Evolutionary conservation across 2,113 vertebrate genomes (phyloP).

Genomic region (Neotragus moschatus): DNA sequence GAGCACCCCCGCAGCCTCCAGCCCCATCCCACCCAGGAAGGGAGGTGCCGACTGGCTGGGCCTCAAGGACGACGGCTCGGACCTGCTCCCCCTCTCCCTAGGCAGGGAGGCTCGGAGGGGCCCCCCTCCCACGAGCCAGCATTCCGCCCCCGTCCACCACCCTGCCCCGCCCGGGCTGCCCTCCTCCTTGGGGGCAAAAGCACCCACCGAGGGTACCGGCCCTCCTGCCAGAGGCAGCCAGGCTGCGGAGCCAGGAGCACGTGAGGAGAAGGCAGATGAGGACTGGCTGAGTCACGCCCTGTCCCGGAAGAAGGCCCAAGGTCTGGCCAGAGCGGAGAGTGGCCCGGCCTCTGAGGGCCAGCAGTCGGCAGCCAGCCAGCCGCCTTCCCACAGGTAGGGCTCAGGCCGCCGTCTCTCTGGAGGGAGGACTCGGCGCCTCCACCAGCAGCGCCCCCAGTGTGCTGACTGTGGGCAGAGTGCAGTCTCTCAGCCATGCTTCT

Average conservation of each 20-base stretch:
- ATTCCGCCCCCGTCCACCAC: background rate
- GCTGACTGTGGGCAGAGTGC: background rate
- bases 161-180: background rate
- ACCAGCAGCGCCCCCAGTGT: background rate
- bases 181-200: background rate
- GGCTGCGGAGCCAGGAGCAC: background rate
- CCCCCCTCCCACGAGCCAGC: background rate
- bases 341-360: slow-evolving; percentile 39
- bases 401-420: background rate
- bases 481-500: background rate
- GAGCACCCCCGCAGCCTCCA: slow-evolving; percentile 19
- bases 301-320: slow-evolving; percentile 81
- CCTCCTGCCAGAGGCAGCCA: slow-evolving; percentile 36
- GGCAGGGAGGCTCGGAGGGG: background rate
- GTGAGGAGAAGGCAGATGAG: slow-evolving; percentile 54
- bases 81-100: background rate
- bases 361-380: slow-evolving; percentile 8
- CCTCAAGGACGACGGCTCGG: slow-evolving; percentile 80
- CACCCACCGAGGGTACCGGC: background rate
- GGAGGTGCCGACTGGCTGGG: slow-evolving; percentile 86
- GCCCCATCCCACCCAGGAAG: slow-evolving; percentile 57
- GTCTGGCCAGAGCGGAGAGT: slow-evolving; percentile 57
- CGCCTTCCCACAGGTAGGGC: slow-evolving; percentile 57
- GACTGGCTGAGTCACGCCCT: slow-evolving; percentile 86
- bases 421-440: background rate